Evolutionary conservation across 2,797 vertebrate genomes (phyloP), one percentile per base, ranked within the genome.

Genomic region (Scarus forsteni): DNA sequence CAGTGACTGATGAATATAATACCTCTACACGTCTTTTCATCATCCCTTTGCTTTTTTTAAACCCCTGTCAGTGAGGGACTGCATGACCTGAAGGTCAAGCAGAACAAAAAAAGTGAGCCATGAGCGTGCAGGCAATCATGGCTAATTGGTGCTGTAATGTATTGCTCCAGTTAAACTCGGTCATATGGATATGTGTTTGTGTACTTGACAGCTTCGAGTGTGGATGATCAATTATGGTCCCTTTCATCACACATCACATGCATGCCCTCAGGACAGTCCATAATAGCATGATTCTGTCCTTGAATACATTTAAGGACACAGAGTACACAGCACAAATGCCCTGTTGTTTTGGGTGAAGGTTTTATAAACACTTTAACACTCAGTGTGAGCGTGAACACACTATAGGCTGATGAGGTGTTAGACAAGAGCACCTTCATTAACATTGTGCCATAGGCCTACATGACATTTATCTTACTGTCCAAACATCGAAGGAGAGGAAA

Each of bases 81-180:
- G 34, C 60, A 34, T 18, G 43, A 35, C 50, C 57, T 77, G 64
- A 83, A 77, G 66, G 73, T 83, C 80, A 85, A 63, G 36, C 9
- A 27, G 27, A 79, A 74, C 57, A 69, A 64, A 53, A 80, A 27
- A 66, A 73, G 40, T 2, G 27, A 27, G 38, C 65, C 64, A 77
- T 58, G 60, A 38, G 54, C 36, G 45, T 49, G 51, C 34, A 44
- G 55, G 27, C 14, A 27, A 54, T 51, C 46, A 36, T 11, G 6
- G 48, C 53, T 66, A 10, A 58, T 54, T 62, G 58, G 9, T 36
- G 52, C 46, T 49, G 43, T 64, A 38, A 55, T 44, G 49, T 55
- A 45, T 42, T 45, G 34, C 27, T 44, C 11, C 10, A 42, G n/a
- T 51, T 56, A 19, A n/a, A 55, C 2, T 18, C 49, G 13, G 66